These are phyloP conservation scores for Ardeotis arabs DNA, from an alignment of 2,113 vertebrate genomes.

Conservation along the genomic window DNA sequence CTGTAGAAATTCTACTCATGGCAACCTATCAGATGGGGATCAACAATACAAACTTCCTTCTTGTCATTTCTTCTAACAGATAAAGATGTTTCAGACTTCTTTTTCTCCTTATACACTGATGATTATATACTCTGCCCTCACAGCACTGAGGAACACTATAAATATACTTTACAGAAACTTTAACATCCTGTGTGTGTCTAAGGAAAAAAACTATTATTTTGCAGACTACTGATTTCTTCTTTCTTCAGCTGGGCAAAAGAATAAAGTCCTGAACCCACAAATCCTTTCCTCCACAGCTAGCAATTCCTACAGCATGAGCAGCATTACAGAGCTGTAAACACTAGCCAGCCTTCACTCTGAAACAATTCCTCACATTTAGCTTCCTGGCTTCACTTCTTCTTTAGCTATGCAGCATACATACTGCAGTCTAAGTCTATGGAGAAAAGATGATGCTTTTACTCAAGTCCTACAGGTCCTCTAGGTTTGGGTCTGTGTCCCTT, in stretches of 20 bases:
- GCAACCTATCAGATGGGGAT: neutral
- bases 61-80: neutral
- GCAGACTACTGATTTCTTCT: neutral
- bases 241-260: neutral
- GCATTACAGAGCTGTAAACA: neutral
- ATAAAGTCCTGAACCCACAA: neutral
- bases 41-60: neutral
- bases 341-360: neutral
- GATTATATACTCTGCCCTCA: neutral
- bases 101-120: neutral
- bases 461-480: fast-evolving
- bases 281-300: neutral
- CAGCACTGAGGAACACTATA: neutral
- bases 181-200: neutral
- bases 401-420: neutral
- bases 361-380: neutral
- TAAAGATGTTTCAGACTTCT: neutral
- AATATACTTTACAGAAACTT: neutral
- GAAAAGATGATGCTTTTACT: neutral
- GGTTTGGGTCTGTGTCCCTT: neutral
- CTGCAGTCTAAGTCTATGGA: neutral
- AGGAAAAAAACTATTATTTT: neutral
- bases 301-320: neutral
- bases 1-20: neutral
- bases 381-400: neutral